Conservation (phyloP, 2,113 vertebrate species). For the Felis catus region F.catus_Fca126_mat1.0 CM031419.1:101693501-101694000, state of each 20-base stretch:
- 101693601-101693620: neutral
- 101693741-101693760: neutral
- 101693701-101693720: neutral
- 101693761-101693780: neutral
- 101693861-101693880: neutral
- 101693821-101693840: neutral
- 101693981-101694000: neutral
- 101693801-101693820: neutral
- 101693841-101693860: neutral
- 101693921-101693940: neutral
- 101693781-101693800: neutral
- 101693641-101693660: neutral
- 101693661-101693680: neutral
- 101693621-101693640: neutral
- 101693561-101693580: neutral
- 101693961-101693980: neutral
- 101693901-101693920: neutral
- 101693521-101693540: slow-evolving; percentile 2
- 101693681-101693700: neutral
- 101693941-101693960: neutral
- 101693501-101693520: neutral
- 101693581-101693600: neutral
- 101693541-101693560: neutral
- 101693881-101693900: neutral
- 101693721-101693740: neutral